Evolutionary conservation across 1,140 invertebrate species (phyloP).

Genomic region (Sycophila sp.): DNA sequence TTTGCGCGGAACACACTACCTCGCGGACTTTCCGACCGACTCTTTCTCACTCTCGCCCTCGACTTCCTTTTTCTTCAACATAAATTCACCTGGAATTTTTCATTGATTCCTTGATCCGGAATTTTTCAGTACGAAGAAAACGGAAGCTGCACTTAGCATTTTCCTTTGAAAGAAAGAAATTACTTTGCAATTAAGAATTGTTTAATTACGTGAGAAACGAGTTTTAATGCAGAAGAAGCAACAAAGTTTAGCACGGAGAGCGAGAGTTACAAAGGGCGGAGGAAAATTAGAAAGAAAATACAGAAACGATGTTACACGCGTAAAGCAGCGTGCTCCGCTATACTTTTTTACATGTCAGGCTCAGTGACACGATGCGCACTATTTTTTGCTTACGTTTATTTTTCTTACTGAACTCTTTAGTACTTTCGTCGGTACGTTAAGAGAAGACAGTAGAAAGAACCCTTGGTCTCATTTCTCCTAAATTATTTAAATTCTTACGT

Average conservation of each 20-base stretch:
- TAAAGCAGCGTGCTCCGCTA: conserved; percentile 14
- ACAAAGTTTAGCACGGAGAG: too few species aligned
- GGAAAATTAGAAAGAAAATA: not conserved
- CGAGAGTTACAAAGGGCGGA: not conserved
- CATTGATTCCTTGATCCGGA: too few species aligned
- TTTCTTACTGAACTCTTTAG: not conserved
- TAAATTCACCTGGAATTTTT: too few species aligned
- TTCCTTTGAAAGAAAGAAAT: too few species aligned
- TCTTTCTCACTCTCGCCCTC: not conserved
- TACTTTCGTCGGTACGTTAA: not conserved
- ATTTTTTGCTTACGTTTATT: conserved; percentile 11
- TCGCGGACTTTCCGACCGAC: not conserved
- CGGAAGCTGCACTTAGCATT: too few species aligned
- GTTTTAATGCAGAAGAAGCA: too few species aligned
- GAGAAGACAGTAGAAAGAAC: too few species aligned
- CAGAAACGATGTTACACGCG: not conserved
- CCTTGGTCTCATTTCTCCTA: too few species aligned
- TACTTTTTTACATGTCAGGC: conserved; percentile 4
- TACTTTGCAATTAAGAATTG: too few species aligned
- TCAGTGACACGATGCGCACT: conserved; percentile 20
- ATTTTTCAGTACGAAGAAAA: too few species aligned
- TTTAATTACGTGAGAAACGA: too few species aligned
- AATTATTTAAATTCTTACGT: too few species aligned
- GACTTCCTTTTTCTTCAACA: not conserved
- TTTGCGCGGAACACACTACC: not conserved